These are phyloP conservation scores for Diplodus sargus DNA, from an alignment of 2,797 vertebrate genomes.

Conservation along the genomic window DNA sequence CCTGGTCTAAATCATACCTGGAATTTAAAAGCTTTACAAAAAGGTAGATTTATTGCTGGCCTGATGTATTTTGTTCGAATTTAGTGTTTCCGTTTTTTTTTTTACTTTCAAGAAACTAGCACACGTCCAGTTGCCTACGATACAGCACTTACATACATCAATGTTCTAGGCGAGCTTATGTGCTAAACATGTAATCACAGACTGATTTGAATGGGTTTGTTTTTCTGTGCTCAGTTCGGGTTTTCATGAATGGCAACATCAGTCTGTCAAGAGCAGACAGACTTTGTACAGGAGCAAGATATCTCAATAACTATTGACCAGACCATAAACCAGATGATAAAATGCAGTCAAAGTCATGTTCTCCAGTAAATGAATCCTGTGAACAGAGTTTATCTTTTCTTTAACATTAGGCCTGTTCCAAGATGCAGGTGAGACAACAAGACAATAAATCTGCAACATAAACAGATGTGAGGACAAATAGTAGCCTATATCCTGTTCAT, in stretches of 20 bases:
- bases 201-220: neutral
- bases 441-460: neutral
- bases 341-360: neutral
- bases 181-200: neutral
- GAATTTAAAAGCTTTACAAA: neutral
- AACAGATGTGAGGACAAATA: neutral
- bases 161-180: neutral
- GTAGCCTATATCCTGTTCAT: neutral
- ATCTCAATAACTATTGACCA: neutral
- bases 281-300: neutral
- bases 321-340: too few species aligned
- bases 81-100: neutral
- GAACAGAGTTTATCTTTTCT: neutral
- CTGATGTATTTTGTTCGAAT: conserved; percentile 16
- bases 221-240: neutral
- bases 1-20: neutral
- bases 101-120: too few species aligned
- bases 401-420: neutral
- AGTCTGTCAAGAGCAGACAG: neutral
- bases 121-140: too few species aligned
- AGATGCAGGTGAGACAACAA: neutral
- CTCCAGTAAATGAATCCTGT: too few species aligned
- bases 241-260: neutral
- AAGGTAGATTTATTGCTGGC: neutral
- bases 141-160: too few species aligned